Percentiles rank a stretch among this genome's conserved stretches.
phyloP scores from a whole-genome alignment of 2,113 vertebrate species.

The Phodopus roborovskii region DNA sequence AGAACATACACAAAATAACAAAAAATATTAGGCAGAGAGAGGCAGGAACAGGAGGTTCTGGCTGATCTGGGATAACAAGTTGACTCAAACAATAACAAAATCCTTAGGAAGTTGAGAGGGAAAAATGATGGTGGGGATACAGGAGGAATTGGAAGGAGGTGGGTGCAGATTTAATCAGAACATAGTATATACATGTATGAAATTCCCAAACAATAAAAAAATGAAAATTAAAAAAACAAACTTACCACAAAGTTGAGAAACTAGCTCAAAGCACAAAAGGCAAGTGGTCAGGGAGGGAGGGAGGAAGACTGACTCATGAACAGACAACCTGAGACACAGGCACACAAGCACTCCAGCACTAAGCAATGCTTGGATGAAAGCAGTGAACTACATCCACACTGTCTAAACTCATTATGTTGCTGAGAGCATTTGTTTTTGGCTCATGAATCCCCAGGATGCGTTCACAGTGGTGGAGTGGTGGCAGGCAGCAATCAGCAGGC shows the following conservation, averaged over 20 bases:
- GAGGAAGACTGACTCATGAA: neutral
- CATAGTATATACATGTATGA: neutral
- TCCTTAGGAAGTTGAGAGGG: neutral
- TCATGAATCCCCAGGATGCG: neutral
- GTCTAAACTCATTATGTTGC: neutral
- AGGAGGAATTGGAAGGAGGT: too few relatives aligned
- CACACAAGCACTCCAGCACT: neutral
- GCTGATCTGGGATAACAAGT: neutral
- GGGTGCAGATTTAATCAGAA: neutral
- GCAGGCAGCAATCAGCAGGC: neutral
- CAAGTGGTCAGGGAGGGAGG: neutral
- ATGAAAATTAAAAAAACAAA: neutral
- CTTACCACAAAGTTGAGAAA: neutral
- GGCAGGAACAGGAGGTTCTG: neutral
- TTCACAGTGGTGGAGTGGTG: too few relatives aligned
- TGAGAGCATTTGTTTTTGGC: neutral
- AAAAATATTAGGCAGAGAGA: neutral
- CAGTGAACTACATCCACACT: neutral
- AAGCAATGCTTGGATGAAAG: neutral
- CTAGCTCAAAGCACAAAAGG: neutral
- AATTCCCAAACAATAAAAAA: neutral
- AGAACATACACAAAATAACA: neutral
- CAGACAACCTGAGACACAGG: neutral
- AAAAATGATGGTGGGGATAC: neutral
- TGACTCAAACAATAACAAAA: neutral